A percentile compares a stretch with the other conserved stretches of the same genome.
phyloP scores from a whole-genome alignment of 2,888 invertebrate genomes.

The Odontomyia ornata region DNA sequence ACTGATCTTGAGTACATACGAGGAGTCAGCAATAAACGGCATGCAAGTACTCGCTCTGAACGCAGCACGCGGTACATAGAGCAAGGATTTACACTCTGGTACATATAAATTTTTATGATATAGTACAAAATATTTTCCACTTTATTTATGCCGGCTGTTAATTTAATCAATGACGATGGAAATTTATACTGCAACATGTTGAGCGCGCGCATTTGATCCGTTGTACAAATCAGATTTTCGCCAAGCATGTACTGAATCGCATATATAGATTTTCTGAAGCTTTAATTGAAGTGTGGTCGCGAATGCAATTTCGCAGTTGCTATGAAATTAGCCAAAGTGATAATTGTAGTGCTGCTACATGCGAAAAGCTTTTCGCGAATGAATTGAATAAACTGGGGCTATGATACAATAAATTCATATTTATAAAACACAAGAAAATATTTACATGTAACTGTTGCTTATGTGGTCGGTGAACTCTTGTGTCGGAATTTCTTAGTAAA shows the following conservation, averaged over 20 bases:
- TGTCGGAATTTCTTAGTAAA: neutral
- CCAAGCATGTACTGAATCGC: neutral
- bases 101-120: conserved; percentile 31
- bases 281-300: neutral
- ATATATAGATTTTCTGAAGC: conserved; percentile 3
- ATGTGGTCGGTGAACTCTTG: conserved; percentile 1
- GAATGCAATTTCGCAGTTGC: neutral
- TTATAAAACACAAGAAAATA: neutral
- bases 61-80: neutral
- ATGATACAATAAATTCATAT: neutral
- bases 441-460: neutral
- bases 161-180: conserved; percentile 30
- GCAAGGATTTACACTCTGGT: conserved; percentile 21
- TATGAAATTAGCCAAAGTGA: neutral
- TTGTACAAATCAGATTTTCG: neutral
- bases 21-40: neutral
- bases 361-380: neutral
- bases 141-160: conserved; percentile 37
- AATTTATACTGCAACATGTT: neutral
- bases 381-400: neutral
- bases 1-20: conserved; percentile 23
- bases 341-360: neutral
- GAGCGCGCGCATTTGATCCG: neutral
- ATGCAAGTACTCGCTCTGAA: conserved; percentile 21
- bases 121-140: conserved; percentile 34